Percentiles rank a stretch among this genome's conserved stretches.
Evolutionary conservation across 2,888 invertebrate genomes (phyloP).

Genomic region (Tinea semifulvella): DNA sequence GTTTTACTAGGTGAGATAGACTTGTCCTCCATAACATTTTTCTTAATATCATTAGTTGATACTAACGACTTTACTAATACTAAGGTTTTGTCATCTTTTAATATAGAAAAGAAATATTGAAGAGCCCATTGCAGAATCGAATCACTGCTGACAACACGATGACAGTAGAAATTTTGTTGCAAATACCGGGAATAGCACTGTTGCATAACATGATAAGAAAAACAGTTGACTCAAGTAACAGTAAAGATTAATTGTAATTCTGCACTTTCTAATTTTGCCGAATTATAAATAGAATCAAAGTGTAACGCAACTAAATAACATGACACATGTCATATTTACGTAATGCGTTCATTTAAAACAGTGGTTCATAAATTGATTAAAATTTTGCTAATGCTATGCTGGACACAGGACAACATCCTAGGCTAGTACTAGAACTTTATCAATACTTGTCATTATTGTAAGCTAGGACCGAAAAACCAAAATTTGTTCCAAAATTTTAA

Average conservation of each 20-base stretch:
- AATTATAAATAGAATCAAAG: no score
- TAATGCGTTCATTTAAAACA: not conserved
- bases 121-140: slow-evolving; percentile 11
- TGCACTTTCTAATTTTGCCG: no score
- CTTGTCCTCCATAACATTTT: slow-evolving; percentile 63
- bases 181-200: not conserved
- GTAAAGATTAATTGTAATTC: not conserved
- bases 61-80: not conserved
- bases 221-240: not conserved
- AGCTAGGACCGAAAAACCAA: no score
- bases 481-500: no score
- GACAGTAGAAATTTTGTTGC: not conserved
- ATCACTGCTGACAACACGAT: slow-evolving; percentile 3
- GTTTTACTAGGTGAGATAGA: slow-evolving; percentile 34
- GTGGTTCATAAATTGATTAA: not conserved
- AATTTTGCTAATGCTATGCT: no score
- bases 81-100: slow-evolving; percentile 11
- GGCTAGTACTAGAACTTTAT: no score
- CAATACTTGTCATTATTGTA: no score
- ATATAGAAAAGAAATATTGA: not conserved
- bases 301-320: not conserved
- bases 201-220: not conserved
- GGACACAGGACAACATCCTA: no score
- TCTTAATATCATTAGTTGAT: slow-evolving; percentile 20
- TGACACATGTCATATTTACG: not conserved